Evolutionary conservation across 1,140 invertebrate genomes (phyloP).

Genomic region (Charaxes varanes): DNA sequence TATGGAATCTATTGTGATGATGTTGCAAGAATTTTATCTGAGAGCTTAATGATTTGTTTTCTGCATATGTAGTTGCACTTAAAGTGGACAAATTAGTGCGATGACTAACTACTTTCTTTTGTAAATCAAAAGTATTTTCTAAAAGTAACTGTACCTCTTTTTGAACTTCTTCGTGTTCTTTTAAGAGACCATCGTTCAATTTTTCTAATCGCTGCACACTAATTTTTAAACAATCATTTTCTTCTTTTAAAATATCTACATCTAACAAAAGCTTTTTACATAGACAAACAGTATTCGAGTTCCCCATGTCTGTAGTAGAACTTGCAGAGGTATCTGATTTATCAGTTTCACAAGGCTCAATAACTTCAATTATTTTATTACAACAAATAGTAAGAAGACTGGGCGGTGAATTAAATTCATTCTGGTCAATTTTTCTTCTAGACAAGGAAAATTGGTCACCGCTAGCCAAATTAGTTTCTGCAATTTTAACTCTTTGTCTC

Average conservation of each 20-base stretch:
- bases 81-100: constrained; percentile 63
- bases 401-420: constrained; percentile 31
- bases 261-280: constrained; percentile 32
- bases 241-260: constrained; percentile 22
- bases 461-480: background rate
- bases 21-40: constrained; percentile 58
- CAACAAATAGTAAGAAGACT: constrained; percentile 56
- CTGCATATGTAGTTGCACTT: constrained; percentile 61
- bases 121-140: constrained; percentile 42
- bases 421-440: constrained; percentile 7
- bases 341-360: constrained; percentile 31
- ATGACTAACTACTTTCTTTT: constrained; percentile 56
- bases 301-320: constrained; percentile 19
- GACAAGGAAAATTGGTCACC: background rate
- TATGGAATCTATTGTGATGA: constrained; percentile 48
- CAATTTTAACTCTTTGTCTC: background rate
- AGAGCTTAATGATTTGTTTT: constrained; percentile 55
- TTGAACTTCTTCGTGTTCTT: constrained; percentile 39
- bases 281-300: constrained; percentile 23
- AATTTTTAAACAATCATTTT: constrained; percentile 31
- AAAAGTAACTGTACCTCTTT: constrained; percentile 46
- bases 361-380: constrained; percentile 40
- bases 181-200: constrained; percentile 28
- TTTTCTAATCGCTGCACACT: constrained; percentile 30
- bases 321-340: constrained; percentile 20